A percentile compares a stretch with the other conserved stretches of the same genome.
Evolutionary conservation across 2,888 invertebrate species (phyloP).

Genomic region (Prosapia bicincta): DNA sequence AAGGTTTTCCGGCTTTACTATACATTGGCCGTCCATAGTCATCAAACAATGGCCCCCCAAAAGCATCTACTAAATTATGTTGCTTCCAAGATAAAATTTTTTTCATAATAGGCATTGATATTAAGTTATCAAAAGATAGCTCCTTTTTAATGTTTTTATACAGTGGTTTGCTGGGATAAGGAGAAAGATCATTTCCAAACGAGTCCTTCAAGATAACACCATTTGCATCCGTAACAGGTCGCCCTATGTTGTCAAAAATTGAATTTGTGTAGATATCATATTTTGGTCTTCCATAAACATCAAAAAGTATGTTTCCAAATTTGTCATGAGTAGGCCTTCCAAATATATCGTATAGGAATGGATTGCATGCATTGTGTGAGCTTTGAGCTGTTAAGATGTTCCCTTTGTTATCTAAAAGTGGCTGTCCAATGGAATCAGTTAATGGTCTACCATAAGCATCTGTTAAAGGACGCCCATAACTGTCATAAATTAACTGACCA

Average conservation of each 20-base stretch:
- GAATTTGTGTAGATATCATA: constrained; percentile 17
- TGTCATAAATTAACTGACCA: constrained; percentile 28
- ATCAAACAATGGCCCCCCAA: constrained; percentile 33
- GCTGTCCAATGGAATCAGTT: constrained; percentile 21
- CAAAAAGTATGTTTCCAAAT: constrained; percentile 24
- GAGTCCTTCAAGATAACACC: constrained; percentile 10
- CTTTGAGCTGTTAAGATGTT: not conserved
- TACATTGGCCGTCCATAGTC: constrained; percentile 29
- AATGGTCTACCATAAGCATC: constrained; percentile 26
- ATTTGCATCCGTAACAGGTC: constrained; percentile 14
- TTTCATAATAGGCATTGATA: constrained; percentile 4
- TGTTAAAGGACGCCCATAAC: constrained; percentile 30
- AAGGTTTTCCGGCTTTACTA: constrained; percentile 32
- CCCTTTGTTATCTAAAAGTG: constrained; percentile 10
- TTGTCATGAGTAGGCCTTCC: constrained; percentile 29
- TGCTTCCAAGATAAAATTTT: constrained; percentile 4
- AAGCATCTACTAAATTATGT: constrained; percentile 15
- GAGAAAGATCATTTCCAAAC: not conserved
- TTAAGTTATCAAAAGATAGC: not conserved
- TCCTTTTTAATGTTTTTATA: constrained; percentile 7
- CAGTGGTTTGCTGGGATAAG: constrained; percentile 11
- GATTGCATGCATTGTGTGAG: not conserved
- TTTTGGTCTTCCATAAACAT: constrained; percentile 23
- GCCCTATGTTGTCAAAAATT: constrained; percentile 11
- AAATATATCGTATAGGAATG: constrained; percentile 22